Conservation (phyloP, 2,888 invertebrate genomes). For the Linyphia triangularis region DNA sequence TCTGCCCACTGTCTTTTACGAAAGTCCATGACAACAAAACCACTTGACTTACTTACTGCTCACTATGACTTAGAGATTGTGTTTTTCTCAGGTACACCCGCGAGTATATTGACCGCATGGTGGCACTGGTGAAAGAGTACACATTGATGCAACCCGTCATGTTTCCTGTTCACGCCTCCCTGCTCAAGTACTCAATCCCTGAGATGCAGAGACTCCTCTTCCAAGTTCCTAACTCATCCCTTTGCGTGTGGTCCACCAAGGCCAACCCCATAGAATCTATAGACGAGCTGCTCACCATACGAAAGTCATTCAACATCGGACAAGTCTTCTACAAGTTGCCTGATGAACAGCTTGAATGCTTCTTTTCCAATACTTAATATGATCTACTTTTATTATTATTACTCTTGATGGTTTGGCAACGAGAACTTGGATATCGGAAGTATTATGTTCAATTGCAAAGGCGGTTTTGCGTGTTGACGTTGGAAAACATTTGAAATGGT, state of each 20-base stretch:
- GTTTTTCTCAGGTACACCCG: conserved; percentile 72
- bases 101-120: conserved; percentile 77
- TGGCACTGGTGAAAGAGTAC: conserved; percentile 77
- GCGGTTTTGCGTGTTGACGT: no score
- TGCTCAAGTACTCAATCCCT: conserved; percentile 76
- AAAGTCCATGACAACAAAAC: no score
- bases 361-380: conserved; percentile 73
- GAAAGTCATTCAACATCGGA: conserved; percentile 76
- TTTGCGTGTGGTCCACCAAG: conserved; percentile 76
- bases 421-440: no score
- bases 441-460: no score
- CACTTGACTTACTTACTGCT: no score
- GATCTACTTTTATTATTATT: no score
- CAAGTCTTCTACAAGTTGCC: conserved; percentile 77
- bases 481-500: no score
- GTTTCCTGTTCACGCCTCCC: conserved; percentile 76
- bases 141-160: conserved; percentile 77
- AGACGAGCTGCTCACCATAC: conserved; percentile 76
- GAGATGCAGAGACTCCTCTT: conserved; percentile 77
- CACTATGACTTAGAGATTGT: no score
- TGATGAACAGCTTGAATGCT: conserved; percentile 75
- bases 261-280: conserved; percentile 76
- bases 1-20: no score
- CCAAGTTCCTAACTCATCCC: conserved; percentile 77
- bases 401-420: no score